Percentiles rank a stretch among this genome's conserved stretches.
Evolutionary conservation across 1,140 invertebrate species (phyloP).

Genomic region (Sitophilus oryzae): DNA sequence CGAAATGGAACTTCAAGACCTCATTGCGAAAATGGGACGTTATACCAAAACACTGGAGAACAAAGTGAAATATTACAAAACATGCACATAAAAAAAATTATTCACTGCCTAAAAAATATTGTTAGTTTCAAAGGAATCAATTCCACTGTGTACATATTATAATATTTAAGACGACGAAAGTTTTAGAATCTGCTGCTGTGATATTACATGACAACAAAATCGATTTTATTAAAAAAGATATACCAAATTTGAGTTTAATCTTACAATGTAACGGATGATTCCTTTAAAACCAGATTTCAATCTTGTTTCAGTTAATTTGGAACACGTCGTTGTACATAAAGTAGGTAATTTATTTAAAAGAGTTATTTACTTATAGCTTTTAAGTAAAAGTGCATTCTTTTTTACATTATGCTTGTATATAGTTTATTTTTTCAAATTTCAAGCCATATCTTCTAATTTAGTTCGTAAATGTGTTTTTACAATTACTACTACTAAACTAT

Average conservation of each 20-base stretch:
- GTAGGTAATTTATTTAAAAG: conserved; percentile 20
- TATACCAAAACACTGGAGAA: conserved; percentile 29
- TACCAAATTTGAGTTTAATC: neutral
- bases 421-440: conserved; percentile 2
- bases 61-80: conserved; percentile 37
- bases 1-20: conserved; percentile 39
- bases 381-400: conserved; percentile 4
- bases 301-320: conserved; percentile 3
- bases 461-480: neutral
- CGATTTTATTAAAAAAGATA: neutral
- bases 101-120: conserved; percentile 7
- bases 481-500: neutral
- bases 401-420: conserved; percentile 17
- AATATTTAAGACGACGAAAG: conserved; percentile 3
- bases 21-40: conserved; percentile 42
- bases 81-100: conserved; percentile 28
- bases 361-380: conserved; percentile 10
- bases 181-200: conserved; percentile 16
- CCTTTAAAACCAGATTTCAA: conserved; percentile 2
- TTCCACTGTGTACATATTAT: conserved; percentile 1
- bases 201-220: conserved; percentile 15
- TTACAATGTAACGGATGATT: conserved; percentile 1
- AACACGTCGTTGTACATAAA: conserved; percentile 15
- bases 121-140: conserved; percentile 12
- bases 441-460: neutral